A percentile compares a stretch with the other conserved stretches of the same genome.
These are phyloP conservation scores for Pardosa pseudoannulata DNA, from an alignment of 2,888 invertebrate species.

Conservation along the genomic window DNA sequence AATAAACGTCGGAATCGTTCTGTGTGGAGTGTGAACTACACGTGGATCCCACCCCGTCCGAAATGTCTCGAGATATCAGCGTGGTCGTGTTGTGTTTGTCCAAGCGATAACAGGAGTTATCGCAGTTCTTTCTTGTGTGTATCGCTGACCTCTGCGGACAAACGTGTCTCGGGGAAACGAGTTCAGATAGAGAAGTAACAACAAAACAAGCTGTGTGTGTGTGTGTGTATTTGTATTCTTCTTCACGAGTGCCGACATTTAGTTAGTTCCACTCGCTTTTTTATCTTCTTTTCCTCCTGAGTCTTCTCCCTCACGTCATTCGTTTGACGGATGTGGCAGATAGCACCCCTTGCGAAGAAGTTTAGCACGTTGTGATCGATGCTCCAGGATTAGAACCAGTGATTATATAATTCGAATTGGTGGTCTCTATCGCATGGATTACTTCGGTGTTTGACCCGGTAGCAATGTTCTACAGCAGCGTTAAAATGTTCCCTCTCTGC, in stretches of 20 bases:
- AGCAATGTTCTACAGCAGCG: neutral
- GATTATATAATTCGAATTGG: neutral
- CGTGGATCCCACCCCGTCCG: too few species aligned
- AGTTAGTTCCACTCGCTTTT: too few species aligned
- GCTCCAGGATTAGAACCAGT: neutral
- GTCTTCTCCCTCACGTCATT: neutral
- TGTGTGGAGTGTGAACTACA: too few species aligned
- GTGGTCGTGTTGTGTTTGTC: too few species aligned
- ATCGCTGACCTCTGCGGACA: constrained; percentile 24
- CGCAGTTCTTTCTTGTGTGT: constrained; percentile 8
- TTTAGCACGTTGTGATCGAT: neutral
- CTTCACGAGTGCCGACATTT: too few species aligned
- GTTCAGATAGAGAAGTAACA: constrained; percentile 21
- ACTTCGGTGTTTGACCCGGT: neutral
- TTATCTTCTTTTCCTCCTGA: too few species aligned
- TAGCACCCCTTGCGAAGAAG: neutral
- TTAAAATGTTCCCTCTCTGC: neutral
- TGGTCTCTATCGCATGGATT: neutral
- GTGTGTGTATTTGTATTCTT: too few species aligned
- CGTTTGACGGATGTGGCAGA: neutral
- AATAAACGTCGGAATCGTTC: too few species aligned
- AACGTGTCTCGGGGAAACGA: constrained; percentile 5
- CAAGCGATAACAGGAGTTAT: constrained; percentile 21
- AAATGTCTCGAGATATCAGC: too few species aligned
- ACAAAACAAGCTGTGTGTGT: too few species aligned